phyloP scores from a whole-genome alignment of 2,888 invertebrate genomes.

The Pasiphila rectangulata region DNA sequence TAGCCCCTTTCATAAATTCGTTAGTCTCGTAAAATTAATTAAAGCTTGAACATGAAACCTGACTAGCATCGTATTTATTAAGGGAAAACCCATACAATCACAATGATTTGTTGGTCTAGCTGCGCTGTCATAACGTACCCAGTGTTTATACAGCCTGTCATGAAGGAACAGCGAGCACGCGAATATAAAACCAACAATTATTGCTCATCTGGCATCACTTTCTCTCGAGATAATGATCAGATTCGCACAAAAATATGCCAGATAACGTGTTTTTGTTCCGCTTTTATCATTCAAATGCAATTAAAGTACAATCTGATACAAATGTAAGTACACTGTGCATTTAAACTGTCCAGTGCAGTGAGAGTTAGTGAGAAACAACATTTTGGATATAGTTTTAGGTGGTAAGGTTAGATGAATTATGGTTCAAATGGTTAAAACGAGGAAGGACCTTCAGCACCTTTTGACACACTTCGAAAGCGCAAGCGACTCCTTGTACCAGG shows the following conservation, averaged over 20 bases:
- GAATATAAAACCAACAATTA: slow-evolving; percentile 26
- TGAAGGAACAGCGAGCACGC: slow-evolving; percentile 5
- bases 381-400: too few relatives aligned
- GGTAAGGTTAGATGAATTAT: too few relatives aligned
- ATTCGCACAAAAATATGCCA: slow-evolving; percentile 27
- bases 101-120: slow-evolving; percentile 11
- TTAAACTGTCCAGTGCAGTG: not conserved
- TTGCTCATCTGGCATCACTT: slow-evolving; percentile 31
- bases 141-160: not conserved
- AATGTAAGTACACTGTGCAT: not conserved
- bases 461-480: slow-evolving; percentile 10
- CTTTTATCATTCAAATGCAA: slow-evolving; percentile 19
- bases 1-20: slow-evolving; percentile 20
- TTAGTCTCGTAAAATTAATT: slow-evolving; percentile 17
- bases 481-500: slow-evolving; percentile 20
- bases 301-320: slow-evolving; percentile 14
- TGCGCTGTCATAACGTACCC: slow-evolving; percentile 3
- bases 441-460: slow-evolving; percentile 5
- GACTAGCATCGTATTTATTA: slow-evolving; percentile 14
- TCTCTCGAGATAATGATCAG: slow-evolving; percentile 34
- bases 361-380: too few relatives aligned
- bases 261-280: slow-evolving; percentile 23
- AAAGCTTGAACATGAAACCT: slow-evolving; percentile 17
- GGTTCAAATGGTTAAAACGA: not conserved
- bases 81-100: slow-evolving; percentile 10